A percentile compares a stretch with the other conserved stretches of the same genome.
Evolutionary conservation across 2,888 invertebrate species (phyloP).

Genomic region (Harpagoxenus sublaevis): DNA sequence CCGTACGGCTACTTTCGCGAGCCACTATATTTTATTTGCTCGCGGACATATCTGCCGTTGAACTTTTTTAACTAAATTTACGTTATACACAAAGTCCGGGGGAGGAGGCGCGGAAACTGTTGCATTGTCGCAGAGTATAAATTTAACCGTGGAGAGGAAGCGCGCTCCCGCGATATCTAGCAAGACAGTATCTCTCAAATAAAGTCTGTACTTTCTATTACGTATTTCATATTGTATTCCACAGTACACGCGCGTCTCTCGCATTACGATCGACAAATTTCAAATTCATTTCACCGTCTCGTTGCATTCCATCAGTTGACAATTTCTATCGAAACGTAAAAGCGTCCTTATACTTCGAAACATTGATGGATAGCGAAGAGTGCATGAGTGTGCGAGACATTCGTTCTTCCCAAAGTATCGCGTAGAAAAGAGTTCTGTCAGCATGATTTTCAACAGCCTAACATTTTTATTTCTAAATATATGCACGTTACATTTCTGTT

Average conservation of each 20-base stretch:
- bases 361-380: neutral
- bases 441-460: neutral
- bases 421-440: neutral
- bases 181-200: slow-evolving; percentile 23
- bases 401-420: neutral
- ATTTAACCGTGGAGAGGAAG: neutral
- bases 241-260: neutral
- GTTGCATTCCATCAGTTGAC: slow-evolving; percentile 18
- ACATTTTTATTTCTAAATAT: neutral
- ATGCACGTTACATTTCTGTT: neutral
- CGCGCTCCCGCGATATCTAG: neutral
- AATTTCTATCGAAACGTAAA: slow-evolving; percentile 12
- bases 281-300: slow-evolving; percentile 32
- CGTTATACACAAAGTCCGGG: neutral
- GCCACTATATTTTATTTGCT: slow-evolving; percentile 3
- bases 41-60: neutral
- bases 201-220: slow-evolving; percentile 9
- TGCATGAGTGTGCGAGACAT: slow-evolving; percentile 16
- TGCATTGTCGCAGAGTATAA: neutral
- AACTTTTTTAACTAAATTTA: slow-evolving; percentile 28
- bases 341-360: neutral
- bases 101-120: neutral
- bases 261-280: slow-evolving; percentile 25
- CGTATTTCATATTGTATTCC: slow-evolving; percentile 20
- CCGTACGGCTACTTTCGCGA: neutral